Percentiles rank a stretch among this genome's conserved stretches.
Evolutionary conservation across 1,140 invertebrate species (phyloP).

Genomic region (Ptiloglossa arizonensis): DNA sequence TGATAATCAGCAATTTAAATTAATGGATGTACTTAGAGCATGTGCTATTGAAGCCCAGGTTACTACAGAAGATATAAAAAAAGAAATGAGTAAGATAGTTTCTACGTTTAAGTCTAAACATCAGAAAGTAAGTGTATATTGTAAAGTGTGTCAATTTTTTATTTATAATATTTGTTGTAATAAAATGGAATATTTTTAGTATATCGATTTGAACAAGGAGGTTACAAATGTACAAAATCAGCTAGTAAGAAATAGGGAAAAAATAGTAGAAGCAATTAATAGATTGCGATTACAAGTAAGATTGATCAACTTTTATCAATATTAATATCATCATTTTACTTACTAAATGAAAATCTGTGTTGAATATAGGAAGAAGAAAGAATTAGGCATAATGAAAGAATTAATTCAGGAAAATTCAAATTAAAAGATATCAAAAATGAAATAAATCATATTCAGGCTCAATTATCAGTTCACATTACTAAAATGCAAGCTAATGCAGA

Average conservation of each 20-base stretch:
- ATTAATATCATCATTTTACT: constrained; percentile 2
- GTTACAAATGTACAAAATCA: constrained; percentile 70
- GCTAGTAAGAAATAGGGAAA: constrained; percentile 68
- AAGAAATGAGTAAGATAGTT: constrained; percentile 73
- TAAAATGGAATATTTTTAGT: constrained; percentile 53
- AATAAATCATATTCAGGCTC: constrained; percentile 71
- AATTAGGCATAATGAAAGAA: constrained; percentile 68
- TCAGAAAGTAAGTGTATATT: constrained; percentile 66
- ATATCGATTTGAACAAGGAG: constrained; percentile 68
- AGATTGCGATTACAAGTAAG: constrained; percentile 73
- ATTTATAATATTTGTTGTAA: not conserved
- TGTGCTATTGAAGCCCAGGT: constrained; percentile 79
- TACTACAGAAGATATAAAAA: constrained; percentile 77
- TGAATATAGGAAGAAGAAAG: constrained; percentile 72
- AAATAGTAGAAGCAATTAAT: constrained; percentile 66
- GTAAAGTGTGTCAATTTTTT: not conserved
- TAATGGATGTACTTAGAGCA: constrained; percentile 78
- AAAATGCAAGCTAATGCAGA: constrained; percentile 66
- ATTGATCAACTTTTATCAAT: constrained; percentile 9
- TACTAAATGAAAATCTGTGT: constrained; percentile 21
- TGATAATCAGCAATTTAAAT: constrained; percentile 69
- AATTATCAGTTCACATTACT: constrained; percentile 64
- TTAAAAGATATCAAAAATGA: constrained; percentile 78
- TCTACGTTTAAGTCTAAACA: constrained; percentile 71
- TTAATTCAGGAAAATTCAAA: constrained; percentile 67